Percentiles rank a stretch among this genome's conserved stretches.
These are phyloP conservation scores for Engraulis encrasicolus DNA, from an alignment of 2,113 vertebrate genomes.

Conservation along the genomic window DNA sequence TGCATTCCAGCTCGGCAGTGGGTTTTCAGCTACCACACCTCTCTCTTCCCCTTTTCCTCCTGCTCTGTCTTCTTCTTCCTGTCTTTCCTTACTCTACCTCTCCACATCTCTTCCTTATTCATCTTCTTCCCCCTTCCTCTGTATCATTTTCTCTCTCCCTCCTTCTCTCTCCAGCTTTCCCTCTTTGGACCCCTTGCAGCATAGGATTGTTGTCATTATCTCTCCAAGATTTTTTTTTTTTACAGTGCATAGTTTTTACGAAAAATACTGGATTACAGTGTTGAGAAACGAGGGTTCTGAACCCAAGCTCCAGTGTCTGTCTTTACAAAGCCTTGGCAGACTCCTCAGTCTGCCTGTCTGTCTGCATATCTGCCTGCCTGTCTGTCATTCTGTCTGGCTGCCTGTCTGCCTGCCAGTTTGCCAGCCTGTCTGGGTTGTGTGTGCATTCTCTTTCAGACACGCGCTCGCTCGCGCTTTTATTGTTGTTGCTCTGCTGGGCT, in stretches of 20 bases:
- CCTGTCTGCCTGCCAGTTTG: background rate
- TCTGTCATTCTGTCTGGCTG: background rate
- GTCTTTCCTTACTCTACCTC: background rate
- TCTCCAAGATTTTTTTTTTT: background rate
- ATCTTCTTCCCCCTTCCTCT: too few relatives aligned
- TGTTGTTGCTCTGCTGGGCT: constrained; percentile 7
- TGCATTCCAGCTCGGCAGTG: background rate
- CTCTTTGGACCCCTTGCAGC: background rate
- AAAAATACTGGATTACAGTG: background rate
- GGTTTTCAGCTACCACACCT: background rate
- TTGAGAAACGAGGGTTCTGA: background rate
- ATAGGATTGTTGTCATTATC: background rate
- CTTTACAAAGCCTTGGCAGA: constrained; percentile 8
- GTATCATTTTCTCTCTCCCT: background rate
- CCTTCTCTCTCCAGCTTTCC: too few relatives aligned
- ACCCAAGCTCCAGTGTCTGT: background rate
- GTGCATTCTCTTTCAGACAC: background rate
- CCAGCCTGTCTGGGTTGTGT: background rate
- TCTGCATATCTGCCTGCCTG: background rate
- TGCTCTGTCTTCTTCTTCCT: background rate
- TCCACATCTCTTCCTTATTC: background rate
- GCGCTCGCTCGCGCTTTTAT: background rate
- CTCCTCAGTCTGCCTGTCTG: background rate
- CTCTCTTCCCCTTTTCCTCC: background rate
- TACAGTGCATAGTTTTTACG: background rate